Evolutionary conservation across 53 echinoderm and acorn worm genomes (phyloP).

Genomic region (Paracentrotus lividus): DNA sequence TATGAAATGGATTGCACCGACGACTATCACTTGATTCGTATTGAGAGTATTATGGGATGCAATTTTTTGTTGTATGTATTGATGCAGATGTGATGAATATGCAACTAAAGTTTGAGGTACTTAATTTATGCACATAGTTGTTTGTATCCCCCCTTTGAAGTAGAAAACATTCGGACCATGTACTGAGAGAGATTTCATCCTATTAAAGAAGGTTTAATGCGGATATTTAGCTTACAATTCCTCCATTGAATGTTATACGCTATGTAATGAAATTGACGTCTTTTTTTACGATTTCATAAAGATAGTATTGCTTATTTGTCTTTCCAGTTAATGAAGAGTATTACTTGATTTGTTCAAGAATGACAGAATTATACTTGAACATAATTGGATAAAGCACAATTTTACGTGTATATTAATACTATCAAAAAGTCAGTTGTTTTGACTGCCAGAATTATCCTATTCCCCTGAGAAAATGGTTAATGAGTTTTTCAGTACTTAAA

Average conservation of each 20-base stretch:
- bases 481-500: slow-evolving; percentile 41
- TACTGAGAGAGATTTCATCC: not conserved
- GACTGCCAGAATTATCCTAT: not conserved
- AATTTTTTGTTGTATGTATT: slow-evolving; percentile 22
- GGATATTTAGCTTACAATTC: not conserved
- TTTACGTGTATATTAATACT: not conserved
- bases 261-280: not conserved
- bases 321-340: not conserved
- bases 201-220: not conserved
- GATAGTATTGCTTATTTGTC: not conserved
- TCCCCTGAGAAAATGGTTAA: not conserved
- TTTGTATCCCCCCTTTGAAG: not conserved
- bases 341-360: not conserved
- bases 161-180: not conserved
- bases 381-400: not conserved
- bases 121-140: slow-evolving; percentile 34
- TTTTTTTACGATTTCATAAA: not conserved
- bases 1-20: slow-evolving; percentile 4
- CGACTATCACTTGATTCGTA: not conserved
- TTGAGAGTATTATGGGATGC: slow-evolving; percentile 50
- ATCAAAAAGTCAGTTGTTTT: not conserved
- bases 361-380: not conserved
- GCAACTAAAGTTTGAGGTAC: slow-evolving; percentile 10
- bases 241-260: not conserved
- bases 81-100: slow-evolving; percentile 33